phyloP scores from a whole-genome alignment of 2,113 vertebrate species.

The Turdus rufiventris region DNA sequence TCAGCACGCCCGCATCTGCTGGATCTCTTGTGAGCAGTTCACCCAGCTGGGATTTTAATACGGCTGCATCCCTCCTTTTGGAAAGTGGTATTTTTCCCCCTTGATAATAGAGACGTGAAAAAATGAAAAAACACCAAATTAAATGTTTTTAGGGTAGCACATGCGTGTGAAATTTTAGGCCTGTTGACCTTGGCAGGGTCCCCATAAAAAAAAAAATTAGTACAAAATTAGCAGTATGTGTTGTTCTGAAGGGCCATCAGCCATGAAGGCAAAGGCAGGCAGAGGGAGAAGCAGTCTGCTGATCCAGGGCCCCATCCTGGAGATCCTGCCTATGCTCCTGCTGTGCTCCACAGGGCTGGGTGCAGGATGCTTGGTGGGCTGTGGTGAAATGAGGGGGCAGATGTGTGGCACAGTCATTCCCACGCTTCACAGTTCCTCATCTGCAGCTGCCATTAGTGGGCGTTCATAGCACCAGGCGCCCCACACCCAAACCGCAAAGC shows the following conservation, averaged over 20 bases:
- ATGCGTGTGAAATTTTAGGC: conserved; percentile 1
- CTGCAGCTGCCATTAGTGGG: conserved; percentile 28
- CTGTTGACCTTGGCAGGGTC: conserved; percentile 35
- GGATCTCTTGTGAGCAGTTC: conserved; percentile 19
- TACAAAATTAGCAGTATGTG: neutral
- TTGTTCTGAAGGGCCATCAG: neutral
- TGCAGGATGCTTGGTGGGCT: neutral
- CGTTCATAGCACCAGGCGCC: conserved; percentile 3
- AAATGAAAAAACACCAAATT: conserved; percentile 12
- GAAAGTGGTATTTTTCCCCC: neutral
- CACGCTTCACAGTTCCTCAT: conserved; percentile 4
- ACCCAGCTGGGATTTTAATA: conserved; percentile 35
- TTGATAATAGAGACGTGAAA: conserved; percentile 28
- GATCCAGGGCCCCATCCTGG: neutral
- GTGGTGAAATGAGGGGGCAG: neutral
- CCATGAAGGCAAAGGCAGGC: neutral
- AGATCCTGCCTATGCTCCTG: neutral
- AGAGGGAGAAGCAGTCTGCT: neutral
- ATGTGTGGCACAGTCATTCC: conserved; percentile 14
- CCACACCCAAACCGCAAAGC: neutral
- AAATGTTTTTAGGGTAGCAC: conserved; percentile 10
- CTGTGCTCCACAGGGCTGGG: neutral
- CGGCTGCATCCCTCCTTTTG: neutral
- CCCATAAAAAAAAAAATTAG: neutral
- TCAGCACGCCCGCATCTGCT: conserved; percentile 54